A percentile compares a stretch with the other conserved stretches of the same genome.
phyloP scores from a whole-genome alignment of 2,113 vertebrate genomes.

The Pantherophis guttatus region DNA sequence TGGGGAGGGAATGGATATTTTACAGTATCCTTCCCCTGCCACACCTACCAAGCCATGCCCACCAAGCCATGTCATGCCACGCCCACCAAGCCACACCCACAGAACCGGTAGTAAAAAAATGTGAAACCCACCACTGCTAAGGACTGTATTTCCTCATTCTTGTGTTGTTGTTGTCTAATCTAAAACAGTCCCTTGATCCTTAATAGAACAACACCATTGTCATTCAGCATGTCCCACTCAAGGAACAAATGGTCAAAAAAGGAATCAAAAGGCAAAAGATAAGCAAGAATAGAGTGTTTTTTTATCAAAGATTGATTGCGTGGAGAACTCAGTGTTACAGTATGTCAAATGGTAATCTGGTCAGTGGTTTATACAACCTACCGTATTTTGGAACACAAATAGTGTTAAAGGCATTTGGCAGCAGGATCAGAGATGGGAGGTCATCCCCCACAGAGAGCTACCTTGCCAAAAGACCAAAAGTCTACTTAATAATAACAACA shows the following conservation, averaged over 20 bases:
- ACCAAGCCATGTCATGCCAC: no score
- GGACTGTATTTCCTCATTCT: not conserved
- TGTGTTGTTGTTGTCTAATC: rapidly evolving
- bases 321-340: not conserved
- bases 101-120: no score
- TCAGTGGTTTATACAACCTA: not conserved
- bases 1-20: no score
- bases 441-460: slow-evolving; percentile 29
- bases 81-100: no score
- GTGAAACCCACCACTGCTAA: no score
- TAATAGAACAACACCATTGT: not conserved
- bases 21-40: no score
- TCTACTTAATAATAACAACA: slow-evolving; percentile 51
- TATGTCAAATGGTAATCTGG: not conserved
- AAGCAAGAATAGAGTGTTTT: not conserved
- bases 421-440: slow-evolving; percentile 3
- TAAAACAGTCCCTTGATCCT: not conserved
- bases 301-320: not conserved
- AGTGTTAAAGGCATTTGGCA: not conserved
- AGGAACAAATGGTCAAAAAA: not conserved
- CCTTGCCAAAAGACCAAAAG: slow-evolving; percentile 30
- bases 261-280: not conserved
- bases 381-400: slow-evolving; percentile 23
- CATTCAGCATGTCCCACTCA: not conserved
- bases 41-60: no score